Evolutionary conservation across 1,140 invertebrate genomes (phyloP).

Genomic region (Drosophila nannoptera): DNA sequence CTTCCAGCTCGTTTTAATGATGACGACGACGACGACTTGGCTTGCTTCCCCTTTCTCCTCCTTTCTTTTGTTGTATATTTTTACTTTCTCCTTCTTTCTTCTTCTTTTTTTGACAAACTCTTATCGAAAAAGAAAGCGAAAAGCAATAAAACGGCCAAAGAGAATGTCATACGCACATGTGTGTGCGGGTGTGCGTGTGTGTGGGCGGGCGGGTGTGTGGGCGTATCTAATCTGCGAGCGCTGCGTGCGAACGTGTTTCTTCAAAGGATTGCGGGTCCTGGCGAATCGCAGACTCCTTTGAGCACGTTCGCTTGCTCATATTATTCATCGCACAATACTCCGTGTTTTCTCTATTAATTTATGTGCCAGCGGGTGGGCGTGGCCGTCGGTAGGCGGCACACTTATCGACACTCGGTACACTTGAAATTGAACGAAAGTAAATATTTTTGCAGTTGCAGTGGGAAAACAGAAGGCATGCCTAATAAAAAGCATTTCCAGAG

Average conservation of each 20-base stretch:
- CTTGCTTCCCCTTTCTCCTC: neutral
- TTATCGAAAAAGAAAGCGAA: conserved; percentile 28
- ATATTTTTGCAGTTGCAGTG: conserved; percentile 53
- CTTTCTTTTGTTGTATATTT: conserved; percentile 6
- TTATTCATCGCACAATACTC: neutral
- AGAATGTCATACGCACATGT: neutral
- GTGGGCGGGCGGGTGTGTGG: conserved; percentile 16
- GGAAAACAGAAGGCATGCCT: conserved; percentile 38
- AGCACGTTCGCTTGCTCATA: neutral
- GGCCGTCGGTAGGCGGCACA: conserved; percentile 18
- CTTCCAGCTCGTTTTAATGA: conserved; percentile 36
- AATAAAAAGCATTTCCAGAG: conserved; percentile 49
- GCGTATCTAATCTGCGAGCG: conserved; percentile 36
- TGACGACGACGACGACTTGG: conserved; percentile 18
- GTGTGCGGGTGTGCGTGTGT: conserved; percentile 3
- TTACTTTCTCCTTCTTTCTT: neutral
- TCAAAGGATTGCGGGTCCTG: conserved; percentile 41
- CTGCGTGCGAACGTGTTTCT: conserved; percentile 50
- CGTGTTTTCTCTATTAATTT: conserved; percentile 53
- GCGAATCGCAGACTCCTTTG: neutral
- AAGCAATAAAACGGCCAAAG: conserved; percentile 32
- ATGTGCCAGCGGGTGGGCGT: conserved; percentile 3
- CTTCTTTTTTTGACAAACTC: conserved; percentile 10
- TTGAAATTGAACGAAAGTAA: conserved; percentile 64
- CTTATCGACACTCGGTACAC: conserved; percentile 56